phyloP scores from a whole-genome alignment of 1,140 invertebrate species.

The Galendromus occidentalis region DNA sequence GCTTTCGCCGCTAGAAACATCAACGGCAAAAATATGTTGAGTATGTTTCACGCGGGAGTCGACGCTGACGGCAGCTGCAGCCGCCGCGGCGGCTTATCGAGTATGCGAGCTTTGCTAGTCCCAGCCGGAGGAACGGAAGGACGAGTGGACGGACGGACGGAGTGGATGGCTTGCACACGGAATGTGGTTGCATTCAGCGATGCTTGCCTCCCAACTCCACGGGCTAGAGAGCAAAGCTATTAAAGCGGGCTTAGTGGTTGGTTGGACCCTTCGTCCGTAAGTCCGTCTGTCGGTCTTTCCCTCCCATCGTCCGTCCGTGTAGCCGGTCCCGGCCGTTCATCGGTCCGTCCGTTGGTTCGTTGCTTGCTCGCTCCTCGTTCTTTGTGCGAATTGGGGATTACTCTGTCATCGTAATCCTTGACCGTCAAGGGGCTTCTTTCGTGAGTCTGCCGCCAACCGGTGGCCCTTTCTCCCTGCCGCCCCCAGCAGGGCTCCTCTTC shows the following conservation, averaged over 20 bases:
- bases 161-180: neutral
- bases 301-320: neutral
- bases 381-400: conserved; percentile 9
- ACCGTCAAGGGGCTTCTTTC: conserved; percentile 2
- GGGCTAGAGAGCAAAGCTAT: conserved; percentile 11
- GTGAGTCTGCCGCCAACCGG: too few relatives aligned
- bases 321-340: neutral
- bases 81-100: too few relatives aligned
- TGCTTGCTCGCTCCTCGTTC: too few relatives aligned
- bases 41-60: too few relatives aligned
- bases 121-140: too few relatives aligned
- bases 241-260: conserved; percentile 7
- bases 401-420: conserved; percentile 11
- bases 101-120: too few relatives aligned
- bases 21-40: too few relatives aligned
- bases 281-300: neutral
- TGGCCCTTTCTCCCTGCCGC: too few relatives aligned
- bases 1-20: too few relatives aligned
- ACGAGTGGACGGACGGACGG: too few relatives aligned
- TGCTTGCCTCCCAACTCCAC: neutral
- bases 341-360: neutral
- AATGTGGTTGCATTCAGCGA: neutral
- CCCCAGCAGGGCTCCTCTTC: too few relatives aligned
- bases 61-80: too few relatives aligned
- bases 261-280: neutral